phyloP scores from a whole-genome alignment of 2,888 invertebrate genomes.

The Xanthorhoe spadicearia region DNA sequence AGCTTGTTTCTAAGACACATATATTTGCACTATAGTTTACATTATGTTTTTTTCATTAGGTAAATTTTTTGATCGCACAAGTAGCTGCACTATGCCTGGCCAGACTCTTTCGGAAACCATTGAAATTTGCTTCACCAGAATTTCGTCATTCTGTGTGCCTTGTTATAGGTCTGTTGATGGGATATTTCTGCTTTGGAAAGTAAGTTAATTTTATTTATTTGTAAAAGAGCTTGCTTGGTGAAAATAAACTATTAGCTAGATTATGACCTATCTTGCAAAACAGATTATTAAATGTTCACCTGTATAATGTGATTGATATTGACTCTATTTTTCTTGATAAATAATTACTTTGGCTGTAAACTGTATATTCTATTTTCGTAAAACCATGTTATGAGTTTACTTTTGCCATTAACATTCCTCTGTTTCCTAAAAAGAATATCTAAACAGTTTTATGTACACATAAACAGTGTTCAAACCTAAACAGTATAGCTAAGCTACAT shows the following conservation, averaged over 20 bases:
- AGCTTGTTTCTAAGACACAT: constrained; percentile 5
- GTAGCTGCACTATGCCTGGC: constrained; percentile 91
- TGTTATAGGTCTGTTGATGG: constrained; percentile 90
- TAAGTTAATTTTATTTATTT: constrained; percentile 74
- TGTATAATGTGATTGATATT: too few species aligned
- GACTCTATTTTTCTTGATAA: background rate
- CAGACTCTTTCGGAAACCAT: constrained; percentile 90
- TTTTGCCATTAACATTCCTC: background rate
- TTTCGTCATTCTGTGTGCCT: constrained; percentile 92
- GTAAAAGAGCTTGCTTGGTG: background rate
- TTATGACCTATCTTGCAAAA: background rate
- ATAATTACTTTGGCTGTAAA: background rate
- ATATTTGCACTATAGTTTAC: constrained; percentile 50
- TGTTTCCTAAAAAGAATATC: background rate
- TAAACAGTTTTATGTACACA: too few species aligned
- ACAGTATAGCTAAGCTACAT: too few species aligned
- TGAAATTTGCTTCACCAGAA: constrained; percentile 89
- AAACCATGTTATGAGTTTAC: background rate
- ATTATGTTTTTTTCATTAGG: constrained; percentile 84
- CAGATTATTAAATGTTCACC: background rate
- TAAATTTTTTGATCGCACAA: constrained; percentile 94
- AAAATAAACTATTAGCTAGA: background rate
- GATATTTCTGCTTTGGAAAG: constrained; percentile 95
- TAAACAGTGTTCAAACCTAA: too few species aligned
- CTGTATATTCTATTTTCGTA: background rate